Evolutionary conservation across 2,888 invertebrate genomes (phyloP).

Genomic region (Apodemia hepburni): DNA sequence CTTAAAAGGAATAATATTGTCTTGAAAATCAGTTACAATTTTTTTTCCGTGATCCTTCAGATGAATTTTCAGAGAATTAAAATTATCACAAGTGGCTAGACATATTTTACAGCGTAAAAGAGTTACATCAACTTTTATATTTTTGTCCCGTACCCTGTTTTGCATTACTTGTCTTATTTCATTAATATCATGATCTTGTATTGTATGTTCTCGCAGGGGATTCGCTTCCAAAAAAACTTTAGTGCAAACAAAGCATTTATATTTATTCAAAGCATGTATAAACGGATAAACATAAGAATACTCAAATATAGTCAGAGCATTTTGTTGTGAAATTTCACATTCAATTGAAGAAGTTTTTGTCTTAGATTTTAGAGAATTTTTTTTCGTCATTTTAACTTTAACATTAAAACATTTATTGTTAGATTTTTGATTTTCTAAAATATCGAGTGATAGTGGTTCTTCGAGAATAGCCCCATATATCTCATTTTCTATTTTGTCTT

Average conservation of each 20-base stretch:
- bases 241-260: conserved; percentile 57
- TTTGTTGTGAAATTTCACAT: conserved; percentile 45
- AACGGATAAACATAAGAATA: conserved; percentile 58
- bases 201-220: conserved; percentile 46
- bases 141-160: conserved; percentile 47
- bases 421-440: conserved; percentile 36
- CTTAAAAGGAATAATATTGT: conserved; percentile 61
- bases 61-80: conserved; percentile 49
- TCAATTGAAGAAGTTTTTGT: conserved; percentile 30
- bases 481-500: background rate
- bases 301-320: conserved; percentile 53
- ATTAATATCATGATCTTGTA: conserved; percentile 40
- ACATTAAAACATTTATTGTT: conserved; percentile 36
- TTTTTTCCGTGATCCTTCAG: conserved; percentile 48
- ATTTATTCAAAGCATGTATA: conserved; percentile 50
- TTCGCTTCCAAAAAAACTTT: conserved; percentile 44
- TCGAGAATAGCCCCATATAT: conserved; percentile 33
- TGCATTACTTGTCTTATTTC: conserved; percentile 46
- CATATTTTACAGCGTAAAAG: conserved; percentile 56
- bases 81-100: conserved; percentile 34
- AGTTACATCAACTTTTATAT: conserved; percentile 56
- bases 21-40: conserved; percentile 44
- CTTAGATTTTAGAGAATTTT: conserved; percentile 26
- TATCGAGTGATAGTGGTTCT: conserved; percentile 47
- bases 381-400: conserved; percentile 42